Evolutionary conservation across 2,113 vertebrate genomes (phyloP).

Genomic region (Typhlomys cinereus): DNA sequence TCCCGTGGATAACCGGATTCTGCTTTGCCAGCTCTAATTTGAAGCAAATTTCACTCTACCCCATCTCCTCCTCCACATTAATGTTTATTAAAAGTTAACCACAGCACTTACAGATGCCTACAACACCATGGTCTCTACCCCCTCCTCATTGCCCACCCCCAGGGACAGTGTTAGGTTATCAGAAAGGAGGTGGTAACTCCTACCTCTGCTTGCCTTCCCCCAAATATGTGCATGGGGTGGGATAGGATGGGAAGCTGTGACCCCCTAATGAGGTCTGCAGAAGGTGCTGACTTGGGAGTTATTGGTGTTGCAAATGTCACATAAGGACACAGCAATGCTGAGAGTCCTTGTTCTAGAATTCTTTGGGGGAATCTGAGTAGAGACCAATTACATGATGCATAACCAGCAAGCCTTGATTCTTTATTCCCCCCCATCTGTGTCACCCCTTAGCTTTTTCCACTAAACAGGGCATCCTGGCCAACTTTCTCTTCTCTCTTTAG

Average conservation of each 20-base stretch:
- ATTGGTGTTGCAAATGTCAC: conserved; percentile 35
- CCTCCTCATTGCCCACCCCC: conserved; percentile 77
- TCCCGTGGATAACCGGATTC: conserved; percentile 69
- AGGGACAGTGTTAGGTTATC: conserved; percentile 76
- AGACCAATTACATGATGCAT: neutral
- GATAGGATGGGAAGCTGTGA: neutral
- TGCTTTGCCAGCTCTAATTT: conserved; percentile 59
- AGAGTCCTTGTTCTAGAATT: conserved; percentile 33
- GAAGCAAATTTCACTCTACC: conserved; percentile 73
- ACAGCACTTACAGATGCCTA: conserved; percentile 41
- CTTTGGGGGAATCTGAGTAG: conserved; percentile 35
- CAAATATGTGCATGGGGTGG: neutral
- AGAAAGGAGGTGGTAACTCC: neutral
- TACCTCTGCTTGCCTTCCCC: neutral
- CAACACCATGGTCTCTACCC: conserved; percentile 65
- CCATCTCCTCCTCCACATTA: conserved; percentile 70
- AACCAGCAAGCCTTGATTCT: neutral
- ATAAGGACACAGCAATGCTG: conserved; percentile 54
- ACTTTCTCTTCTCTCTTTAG: neutral
- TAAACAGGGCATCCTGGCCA: neutral
- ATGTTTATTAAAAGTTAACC: conserved; percentile 59
- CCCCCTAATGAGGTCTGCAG: conserved; percentile 38
- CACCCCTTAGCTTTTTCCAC: neutral
- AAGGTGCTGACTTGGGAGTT: conserved; percentile 43
- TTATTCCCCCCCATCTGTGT: neutral